Percentiles rank a stretch among this genome's conserved stretches.
Evolutionary conservation across 2,113 vertebrate species (phyloP).

Genomic region (Tachysurus fulvidraco): DNA sequence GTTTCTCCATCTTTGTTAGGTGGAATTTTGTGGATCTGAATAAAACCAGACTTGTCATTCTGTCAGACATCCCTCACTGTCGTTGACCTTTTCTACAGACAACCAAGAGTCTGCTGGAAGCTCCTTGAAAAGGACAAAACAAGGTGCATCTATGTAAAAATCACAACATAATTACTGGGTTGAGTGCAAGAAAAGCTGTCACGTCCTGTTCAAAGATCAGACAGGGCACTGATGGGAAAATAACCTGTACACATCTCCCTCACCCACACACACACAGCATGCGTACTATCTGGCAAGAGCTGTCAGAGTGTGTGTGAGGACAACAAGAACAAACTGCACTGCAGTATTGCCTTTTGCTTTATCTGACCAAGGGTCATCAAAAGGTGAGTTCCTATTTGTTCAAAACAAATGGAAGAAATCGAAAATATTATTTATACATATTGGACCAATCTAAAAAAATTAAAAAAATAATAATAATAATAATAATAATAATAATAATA

Average conservation of each 20-base stretch:
- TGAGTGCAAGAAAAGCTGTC: conserved; percentile 33
- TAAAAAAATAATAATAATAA: too few relatives aligned
- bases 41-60: conserved; percentile 11
- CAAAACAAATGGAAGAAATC: not conserved
- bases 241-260: not conserved
- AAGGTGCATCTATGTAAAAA: conserved; percentile 45
- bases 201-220: conserved; percentile 27
- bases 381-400: not conserved
- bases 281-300: conserved; percentile 10
- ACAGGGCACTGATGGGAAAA: conserved; percentile 30
- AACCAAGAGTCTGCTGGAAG: conserved; percentile 12
- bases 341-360: not conserved
- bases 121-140: conserved; percentile 43
- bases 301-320: not conserved
- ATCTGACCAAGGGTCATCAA: not conserved
- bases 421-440: not conserved
- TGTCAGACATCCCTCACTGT: conserved; percentile 12
- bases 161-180: conserved; percentile 43
- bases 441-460: not conserved
- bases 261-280: not conserved
- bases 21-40: not conserved
- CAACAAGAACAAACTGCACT: not conserved
- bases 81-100: conserved; percentile 41
- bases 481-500: too few relatives aligned
- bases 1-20: not conserved